Evolutionary conservation across 2,888 invertebrate species (phyloP).

Genomic region (Phyllotreta cruciferae): DNA sequence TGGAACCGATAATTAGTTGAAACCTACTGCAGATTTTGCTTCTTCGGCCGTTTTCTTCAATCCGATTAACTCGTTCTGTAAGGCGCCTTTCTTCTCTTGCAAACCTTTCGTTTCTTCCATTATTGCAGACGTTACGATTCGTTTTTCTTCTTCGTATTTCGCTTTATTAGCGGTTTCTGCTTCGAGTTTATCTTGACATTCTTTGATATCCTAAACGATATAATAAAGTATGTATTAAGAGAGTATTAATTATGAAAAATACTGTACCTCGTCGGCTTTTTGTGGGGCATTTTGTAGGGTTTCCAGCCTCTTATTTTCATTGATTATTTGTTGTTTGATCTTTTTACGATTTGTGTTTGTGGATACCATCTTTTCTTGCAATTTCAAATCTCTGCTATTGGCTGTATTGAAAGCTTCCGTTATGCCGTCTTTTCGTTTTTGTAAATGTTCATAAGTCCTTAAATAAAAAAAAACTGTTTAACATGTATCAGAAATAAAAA

Average conservation of each 20-base stretch:
- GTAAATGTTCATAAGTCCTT: constrained; percentile 61
- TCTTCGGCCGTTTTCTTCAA: constrained; percentile 75
- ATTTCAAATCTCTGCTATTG: constrained; percentile 70
- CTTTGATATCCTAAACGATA: constrained; percentile 47
- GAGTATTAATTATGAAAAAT: neutral
- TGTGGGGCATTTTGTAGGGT: constrained; percentile 72
- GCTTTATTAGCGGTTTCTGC: constrained; percentile 66
- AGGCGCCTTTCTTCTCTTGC: constrained; percentile 73
- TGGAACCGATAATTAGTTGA: neutral
- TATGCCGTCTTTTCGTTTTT: constrained; percentile 48
- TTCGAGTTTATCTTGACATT: constrained; percentile 65
- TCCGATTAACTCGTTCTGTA: constrained; percentile 73
- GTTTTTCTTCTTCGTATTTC: constrained; percentile 65
- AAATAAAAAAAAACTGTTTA: constrained; percentile 14
- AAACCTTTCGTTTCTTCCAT: constrained; percentile 72
- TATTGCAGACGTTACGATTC: constrained; percentile 69
- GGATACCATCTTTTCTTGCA: constrained; percentile 72
- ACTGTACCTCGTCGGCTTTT: constrained; percentile 72
- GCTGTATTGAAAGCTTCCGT: constrained; percentile 68
- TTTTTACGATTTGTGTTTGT: constrained; percentile 79
- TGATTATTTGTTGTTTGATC: constrained; percentile 70
- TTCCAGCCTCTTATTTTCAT: constrained; percentile 73
- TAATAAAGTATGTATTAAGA: constrained; percentile 7
- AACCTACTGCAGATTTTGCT: constrained; percentile 66
- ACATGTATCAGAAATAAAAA: neutral